phyloP scores from a whole-genome alignment of 2,113 vertebrate genomes.

The Burhinus oedicnemus region DNA sequence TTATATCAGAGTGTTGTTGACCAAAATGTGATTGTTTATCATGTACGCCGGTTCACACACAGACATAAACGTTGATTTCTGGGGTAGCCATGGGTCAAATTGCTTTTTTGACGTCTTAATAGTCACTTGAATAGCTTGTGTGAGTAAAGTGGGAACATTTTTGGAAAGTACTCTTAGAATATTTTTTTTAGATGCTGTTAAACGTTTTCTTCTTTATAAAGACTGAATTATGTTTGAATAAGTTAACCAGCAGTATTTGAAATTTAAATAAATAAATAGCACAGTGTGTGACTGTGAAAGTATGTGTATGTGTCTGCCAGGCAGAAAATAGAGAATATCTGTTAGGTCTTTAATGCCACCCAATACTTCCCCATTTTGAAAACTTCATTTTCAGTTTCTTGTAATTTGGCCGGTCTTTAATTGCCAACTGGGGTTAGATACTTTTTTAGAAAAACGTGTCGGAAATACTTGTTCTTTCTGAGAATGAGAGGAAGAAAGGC shows the following conservation, averaged over 20 bases:
- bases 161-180: neutral
- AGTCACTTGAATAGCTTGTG: neutral
- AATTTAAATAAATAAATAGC: slow-evolving; percentile 33
- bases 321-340: slow-evolving; percentile 18
- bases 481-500: neutral
- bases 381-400: neutral
- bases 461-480: neutral
- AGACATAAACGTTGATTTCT: neutral
- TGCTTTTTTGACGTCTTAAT: neutral
- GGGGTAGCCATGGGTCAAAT: neutral
- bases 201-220: neutral
- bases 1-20: fast-evolving
- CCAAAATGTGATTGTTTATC: neutral
- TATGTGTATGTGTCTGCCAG: neutral
- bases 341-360: neutral
- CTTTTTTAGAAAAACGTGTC: neutral
- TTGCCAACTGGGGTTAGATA: neutral
- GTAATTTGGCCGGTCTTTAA: neutral
- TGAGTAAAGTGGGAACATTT: neutral
- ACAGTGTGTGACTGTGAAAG: neutral
- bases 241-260: neutral
- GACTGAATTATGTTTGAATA: neutral
- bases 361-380: neutral
- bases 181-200: neutral
- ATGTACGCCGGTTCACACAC: neutral